These are phyloP conservation scores for Cyphomyrus plagiostoma DNA, from an alignment of 2,113 vertebrate genomes.

Conservation along the genomic window DNA sequence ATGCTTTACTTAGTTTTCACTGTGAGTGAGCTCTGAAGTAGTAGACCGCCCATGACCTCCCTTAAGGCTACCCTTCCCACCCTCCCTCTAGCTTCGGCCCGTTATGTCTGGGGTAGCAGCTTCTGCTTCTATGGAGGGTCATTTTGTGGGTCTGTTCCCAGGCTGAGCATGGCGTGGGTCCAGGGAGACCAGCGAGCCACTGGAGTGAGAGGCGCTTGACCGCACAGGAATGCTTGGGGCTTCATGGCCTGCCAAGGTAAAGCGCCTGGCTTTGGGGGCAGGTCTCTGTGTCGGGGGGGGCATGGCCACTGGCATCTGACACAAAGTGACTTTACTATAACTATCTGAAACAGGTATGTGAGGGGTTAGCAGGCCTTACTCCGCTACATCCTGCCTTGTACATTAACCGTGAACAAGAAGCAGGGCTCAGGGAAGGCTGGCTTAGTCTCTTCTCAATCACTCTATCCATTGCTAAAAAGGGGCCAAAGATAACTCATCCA, in stretches of 20 bases:
- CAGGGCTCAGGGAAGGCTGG: not conserved
- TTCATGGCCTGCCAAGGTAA: conserved; percentile 35
- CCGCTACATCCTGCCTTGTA: not conserved
- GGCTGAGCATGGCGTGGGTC: conserved; percentile 29
- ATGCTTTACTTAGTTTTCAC: not conserved
- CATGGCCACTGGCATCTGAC: not conserved
- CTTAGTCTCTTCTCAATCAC: not conserved
- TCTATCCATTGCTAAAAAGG: not conserved
- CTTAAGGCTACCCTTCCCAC: not conserved
- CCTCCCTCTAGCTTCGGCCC: not conserved
- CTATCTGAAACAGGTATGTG: not conserved
- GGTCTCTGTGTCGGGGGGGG: not conserved
- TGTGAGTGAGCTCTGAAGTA: conserved; percentile 36
- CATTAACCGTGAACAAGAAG: not conserved
- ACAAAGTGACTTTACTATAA: not conserved
- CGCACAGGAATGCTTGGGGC: conserved; percentile 51
- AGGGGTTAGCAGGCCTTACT: not conserved
- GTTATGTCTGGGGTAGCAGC: conserved; percentile 18
- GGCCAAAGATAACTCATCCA: not conserved
- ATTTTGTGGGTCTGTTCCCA: conserved; percentile 32
- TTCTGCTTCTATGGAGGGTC: not conserved
- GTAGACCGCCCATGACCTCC: conserved; percentile 27
- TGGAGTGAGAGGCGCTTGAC: conserved; percentile 49
- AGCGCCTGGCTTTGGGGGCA: not conserved
- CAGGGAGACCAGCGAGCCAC: conserved; percentile 28